Evolutionary conservation across 2,888 invertebrate genomes (phyloP), one percentile per base, ranked within the genome.

Genomic region (Papilio protenor): DNA sequence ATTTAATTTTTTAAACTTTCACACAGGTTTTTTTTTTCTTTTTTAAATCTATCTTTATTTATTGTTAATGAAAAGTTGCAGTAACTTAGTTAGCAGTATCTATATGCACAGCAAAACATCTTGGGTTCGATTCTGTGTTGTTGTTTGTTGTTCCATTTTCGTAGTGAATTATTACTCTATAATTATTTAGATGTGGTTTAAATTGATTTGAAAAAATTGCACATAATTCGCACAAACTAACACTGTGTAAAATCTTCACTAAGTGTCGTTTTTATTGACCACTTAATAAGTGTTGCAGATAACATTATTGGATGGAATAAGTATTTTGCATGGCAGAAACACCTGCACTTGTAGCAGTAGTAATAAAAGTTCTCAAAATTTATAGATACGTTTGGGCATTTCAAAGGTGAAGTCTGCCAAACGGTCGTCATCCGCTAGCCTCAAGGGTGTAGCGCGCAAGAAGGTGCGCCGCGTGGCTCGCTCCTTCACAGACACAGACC

Each of bases 351-450:
- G 23, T 45, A 47, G 52, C 49, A 23, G 76, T 77, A 76, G 47
- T 75, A 80, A 80, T 82, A 76, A 84, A 81, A 77, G 52, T 84
- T 88, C 83, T 87, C 78, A 84, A 87, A 83, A 90, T 91, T 92
- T 92, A 90, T 92, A 94, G 94, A 94, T 94, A 82, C 94, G 94
- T 89, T 91, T 94, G 91, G 90, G 90, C 86, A 89, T 88, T 90
- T 91, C 91, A 84, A 94, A 94, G 92, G 93, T 93, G 89, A 95
- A 94, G 89, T 84, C 92, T 78, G 87, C 92, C 27, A 94, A 95
- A 84, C 91, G 94, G 74, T 88, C 92, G 3, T 95, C 95, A 5
- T 93, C 94, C 1, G 85, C 91, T 71, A 90, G 92, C 1, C 79
- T 83, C 64, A 94, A 94, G 83, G 80, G 88, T 1, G 88, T 93